Conservation (phyloP, 2,888 invertebrate genomes). For the Pyrocoelia pectoralis region DNA sequence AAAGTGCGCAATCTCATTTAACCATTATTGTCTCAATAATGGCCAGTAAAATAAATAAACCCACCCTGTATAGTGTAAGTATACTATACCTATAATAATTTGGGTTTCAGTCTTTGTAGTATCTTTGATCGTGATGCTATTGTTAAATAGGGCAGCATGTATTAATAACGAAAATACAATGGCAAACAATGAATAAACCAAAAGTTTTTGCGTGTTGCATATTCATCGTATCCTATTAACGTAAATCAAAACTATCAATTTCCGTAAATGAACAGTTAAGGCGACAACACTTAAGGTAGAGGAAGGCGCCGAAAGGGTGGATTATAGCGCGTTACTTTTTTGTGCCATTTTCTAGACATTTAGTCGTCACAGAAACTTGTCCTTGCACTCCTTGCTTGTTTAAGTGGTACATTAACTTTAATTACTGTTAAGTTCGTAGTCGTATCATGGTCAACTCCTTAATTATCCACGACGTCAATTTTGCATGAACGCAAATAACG, state of each 20-base stretch:
- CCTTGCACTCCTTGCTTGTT: constrained; percentile 42
- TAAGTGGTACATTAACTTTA: constrained; percentile 47
- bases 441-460: constrained; percentile 1
- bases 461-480: not conserved
- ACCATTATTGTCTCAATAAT: no score
- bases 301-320: constrained; percentile 16
- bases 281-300: constrained; percentile 8
- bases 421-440: constrained; percentile 36
- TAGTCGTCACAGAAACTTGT: constrained; percentile 39
- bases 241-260: constrained; percentile 8
- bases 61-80: no score
- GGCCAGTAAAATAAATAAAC: no score
- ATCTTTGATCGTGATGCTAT: no score
- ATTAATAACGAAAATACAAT: no score
- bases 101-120: no score
- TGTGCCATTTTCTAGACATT: constrained; percentile 44
- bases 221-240: not conserved
- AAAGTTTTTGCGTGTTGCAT: no score
- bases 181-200: no score
- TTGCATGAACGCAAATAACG: not conserved
- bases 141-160: no score
- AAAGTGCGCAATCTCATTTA: no score
- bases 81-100: no score
- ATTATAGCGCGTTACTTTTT: constrained; percentile 16
- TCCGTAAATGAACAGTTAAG: constrained; percentile 13